Evolutionary conservation across 2,113 vertebrate species (phyloP).

Genomic region (Coturnix japonica): DNA sequence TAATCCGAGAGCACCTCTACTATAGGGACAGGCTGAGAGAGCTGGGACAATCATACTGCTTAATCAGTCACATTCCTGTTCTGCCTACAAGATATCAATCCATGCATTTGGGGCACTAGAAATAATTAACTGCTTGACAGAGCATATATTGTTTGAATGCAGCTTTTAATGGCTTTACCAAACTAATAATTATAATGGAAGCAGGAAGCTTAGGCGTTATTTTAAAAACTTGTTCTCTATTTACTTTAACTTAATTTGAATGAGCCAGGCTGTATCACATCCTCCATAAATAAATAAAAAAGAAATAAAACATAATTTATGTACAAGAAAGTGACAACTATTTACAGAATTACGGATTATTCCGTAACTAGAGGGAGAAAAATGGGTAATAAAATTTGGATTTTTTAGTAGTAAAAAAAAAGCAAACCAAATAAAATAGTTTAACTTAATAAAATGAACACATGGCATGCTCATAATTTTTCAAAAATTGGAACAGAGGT

Average conservation of each 20-base stretch:
- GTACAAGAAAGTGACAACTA: background rate
- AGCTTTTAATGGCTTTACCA: constrained; percentile 24
- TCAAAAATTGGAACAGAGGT: background rate
- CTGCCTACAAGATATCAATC: background rate
- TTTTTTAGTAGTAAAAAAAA: background rate
- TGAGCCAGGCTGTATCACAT: background rate
- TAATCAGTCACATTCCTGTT: constrained; percentile 2
- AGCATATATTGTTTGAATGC: background rate
- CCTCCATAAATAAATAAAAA: background rate
- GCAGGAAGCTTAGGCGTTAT: background rate
- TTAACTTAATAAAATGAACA: background rate
- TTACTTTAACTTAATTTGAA: constrained; percentile 41
- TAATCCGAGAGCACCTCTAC: too few relatives aligned
- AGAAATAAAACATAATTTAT: background rate
- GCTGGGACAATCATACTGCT: too few relatives aligned
- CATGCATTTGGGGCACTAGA: background rate
- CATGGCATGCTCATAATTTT: background rate
- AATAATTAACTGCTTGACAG: constrained; percentile 5
- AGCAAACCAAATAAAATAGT: background rate
- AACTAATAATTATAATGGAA: constrained; percentile 55
- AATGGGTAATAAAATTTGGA: background rate
- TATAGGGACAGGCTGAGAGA: too few relatives aligned
- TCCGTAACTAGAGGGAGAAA: background rate
- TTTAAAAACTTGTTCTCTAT: background rate
- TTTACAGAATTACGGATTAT: background rate